phyloP scores from a whole-genome alignment of 2,888 invertebrate genomes.

The Thelaira solivaga region DNA sequence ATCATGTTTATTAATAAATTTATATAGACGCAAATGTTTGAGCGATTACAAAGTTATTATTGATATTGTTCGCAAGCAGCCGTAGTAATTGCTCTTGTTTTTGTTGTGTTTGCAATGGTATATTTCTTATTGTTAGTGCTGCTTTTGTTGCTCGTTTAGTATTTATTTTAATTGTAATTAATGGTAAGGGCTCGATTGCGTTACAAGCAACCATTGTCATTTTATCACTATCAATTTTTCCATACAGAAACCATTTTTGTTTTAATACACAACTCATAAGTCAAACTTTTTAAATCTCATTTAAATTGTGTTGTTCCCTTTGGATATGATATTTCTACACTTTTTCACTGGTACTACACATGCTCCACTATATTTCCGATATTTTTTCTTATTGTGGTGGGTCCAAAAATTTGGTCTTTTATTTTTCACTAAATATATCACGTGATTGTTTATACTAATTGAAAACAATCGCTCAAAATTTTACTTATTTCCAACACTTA shows the following conservation, averaged over 20 bases:
- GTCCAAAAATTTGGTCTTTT: constrained; percentile 1
- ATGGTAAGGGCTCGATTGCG: constrained; percentile 30
- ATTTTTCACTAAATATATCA: constrained; percentile 26
- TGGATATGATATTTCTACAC: background rate
- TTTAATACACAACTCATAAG: background rate
- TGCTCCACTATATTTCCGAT: background rate
- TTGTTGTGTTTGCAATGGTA: constrained; percentile 24
- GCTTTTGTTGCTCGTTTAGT: constrained; percentile 30
- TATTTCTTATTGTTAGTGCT: background rate
- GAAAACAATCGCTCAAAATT: background rate
- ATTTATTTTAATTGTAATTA: background rate
- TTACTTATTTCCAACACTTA: background rate
- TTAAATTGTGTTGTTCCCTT: background rate
- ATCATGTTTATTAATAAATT: constrained; percentile 19
- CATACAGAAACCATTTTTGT: background rate
- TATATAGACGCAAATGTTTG: constrained; percentile 7
- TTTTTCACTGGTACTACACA: background rate
- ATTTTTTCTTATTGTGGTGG: constrained; percentile 22
- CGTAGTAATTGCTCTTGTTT: constrained; percentile 6
- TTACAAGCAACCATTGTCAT: constrained; percentile 37
- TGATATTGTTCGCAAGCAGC: constrained; percentile 29
- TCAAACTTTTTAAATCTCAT: background rate
- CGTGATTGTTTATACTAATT: background rate
- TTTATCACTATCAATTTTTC: constrained; percentile 32
- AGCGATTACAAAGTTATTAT: constrained; percentile 27